Evolutionary conservation across 1,140 invertebrate genomes (phyloP).

Genomic region (Drosophila ogumai): DNA sequence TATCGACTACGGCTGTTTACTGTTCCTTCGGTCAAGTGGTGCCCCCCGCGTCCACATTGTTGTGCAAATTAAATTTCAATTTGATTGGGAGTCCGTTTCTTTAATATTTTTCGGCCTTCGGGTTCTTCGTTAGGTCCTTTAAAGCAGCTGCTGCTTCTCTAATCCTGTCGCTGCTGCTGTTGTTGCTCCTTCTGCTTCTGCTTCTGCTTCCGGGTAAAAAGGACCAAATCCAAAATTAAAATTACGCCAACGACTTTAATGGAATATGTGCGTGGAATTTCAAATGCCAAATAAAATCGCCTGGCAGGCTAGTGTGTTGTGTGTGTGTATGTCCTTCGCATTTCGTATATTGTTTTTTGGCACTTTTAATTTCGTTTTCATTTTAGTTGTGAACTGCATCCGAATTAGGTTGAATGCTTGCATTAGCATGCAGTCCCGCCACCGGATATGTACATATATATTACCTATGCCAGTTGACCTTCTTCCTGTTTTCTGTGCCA

Average conservation of each 20-base stretch:
- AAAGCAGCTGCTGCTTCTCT: conserved; percentile 38
- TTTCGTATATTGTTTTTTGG: conserved; percentile 41
- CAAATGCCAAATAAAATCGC: conserved; percentile 43
- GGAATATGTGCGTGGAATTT: conserved; percentile 70
- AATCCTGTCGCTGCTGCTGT: conserved; percentile 7
- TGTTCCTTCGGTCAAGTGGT: conserved; percentile 30
- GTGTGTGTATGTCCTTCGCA: conserved; percentile 16
- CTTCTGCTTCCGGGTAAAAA: conserved; percentile 27
- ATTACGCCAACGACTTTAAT: conserved; percentile 78
- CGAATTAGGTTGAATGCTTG: conserved; percentile 14
- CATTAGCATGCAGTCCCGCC: conserved; percentile 43
- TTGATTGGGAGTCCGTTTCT: conserved; percentile 64
- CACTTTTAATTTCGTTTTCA: conserved; percentile 58
- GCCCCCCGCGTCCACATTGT: conserved; percentile 44
- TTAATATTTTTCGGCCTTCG: conserved; percentile 19
- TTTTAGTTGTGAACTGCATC: conserved; percentile 13
- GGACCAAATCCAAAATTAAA: conserved; percentile 64
- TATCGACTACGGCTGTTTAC: conserved; percentile 35
- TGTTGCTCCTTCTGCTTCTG: not conserved
- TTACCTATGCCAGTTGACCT: not conserved
- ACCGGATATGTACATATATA: conserved; percentile 3
- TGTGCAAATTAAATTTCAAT: conserved; percentile 79
- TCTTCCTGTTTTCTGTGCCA: not conserved
- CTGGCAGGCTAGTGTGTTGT: conserved; percentile 13
- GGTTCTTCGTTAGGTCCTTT: conserved; percentile 2